Percentiles rank a stretch among this genome's conserved stretches.
Conservation (phyloP, 2,888 invertebrate genomes). For the Protodeltote pygarga region DNA sequence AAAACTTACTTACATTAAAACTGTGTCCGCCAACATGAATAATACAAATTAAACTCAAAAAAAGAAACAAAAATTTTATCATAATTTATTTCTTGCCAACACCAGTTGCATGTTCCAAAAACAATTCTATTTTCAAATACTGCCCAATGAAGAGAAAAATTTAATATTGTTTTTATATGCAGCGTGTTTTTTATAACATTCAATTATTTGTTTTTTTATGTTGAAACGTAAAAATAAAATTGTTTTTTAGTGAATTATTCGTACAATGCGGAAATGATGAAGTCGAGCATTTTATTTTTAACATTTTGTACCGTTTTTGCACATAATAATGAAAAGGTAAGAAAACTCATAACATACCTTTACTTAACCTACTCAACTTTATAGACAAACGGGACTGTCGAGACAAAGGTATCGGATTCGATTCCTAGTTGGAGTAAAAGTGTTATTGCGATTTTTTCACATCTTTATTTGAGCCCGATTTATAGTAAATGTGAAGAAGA, state of each 20-base stretch:
- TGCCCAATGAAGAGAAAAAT: background rate
- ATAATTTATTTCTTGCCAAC: constrained; percentile 9
- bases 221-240: constrained; percentile 23
- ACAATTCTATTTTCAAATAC: constrained; percentile 16
- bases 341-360: background rate
- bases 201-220: constrained; percentile 28
- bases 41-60: background rate
- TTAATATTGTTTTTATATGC: background rate
- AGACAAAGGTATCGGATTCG: background rate
- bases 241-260: constrained; percentile 8
- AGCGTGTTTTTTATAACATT: background rate
- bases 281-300: constrained; percentile 40
- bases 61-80: constrained; percentile 3
- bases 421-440: too few species aligned
- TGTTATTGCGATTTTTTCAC: too few species aligned
- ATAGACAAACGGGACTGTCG: background rate
- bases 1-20: constrained; percentile 18
- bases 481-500: too few species aligned
- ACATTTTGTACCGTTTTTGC: constrained; percentile 32
- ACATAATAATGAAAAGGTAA: constrained; percentile 45
- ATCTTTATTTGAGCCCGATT: too few species aligned
- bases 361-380: background rate
- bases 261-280: constrained; percentile 49
- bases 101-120: background rate
- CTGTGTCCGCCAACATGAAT: constrained; percentile 12